Evolutionary conservation across 2,113 vertebrate species (phyloP).

Genomic region (Alligator sinensis): DNA sequence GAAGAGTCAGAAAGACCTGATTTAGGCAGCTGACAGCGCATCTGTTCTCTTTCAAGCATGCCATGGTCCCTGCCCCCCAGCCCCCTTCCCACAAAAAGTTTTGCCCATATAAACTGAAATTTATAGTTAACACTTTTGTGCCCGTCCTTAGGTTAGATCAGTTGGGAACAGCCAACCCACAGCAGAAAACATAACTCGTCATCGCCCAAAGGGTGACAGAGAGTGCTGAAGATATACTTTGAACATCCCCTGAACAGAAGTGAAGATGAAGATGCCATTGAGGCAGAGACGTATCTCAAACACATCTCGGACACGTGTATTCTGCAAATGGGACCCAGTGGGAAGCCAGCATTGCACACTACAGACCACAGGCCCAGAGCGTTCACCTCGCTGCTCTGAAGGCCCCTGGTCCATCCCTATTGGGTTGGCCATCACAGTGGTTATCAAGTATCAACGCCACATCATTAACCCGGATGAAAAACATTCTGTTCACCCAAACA

Average conservation of each 20-base stretch:
- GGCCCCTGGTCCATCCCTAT: no score
- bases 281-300: no score
- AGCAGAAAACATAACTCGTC: not conserved
- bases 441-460: not conserved
- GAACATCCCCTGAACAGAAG: no score
- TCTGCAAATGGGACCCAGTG: no score
- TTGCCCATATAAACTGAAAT: no score
- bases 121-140: no score
- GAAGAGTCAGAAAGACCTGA: not conserved
- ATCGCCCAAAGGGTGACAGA: not conserved
- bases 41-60: not conserved
- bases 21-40: not conserved
- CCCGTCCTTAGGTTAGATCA: not conserved
- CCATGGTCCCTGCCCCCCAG: not conserved
- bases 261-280: no score
- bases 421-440: not conserved
- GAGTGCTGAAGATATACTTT: not conserved
- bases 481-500: fast-evolving
- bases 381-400: no score
- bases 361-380: no score
- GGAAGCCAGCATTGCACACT: no score
- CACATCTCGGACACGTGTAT: no score
- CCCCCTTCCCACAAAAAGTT: no score
- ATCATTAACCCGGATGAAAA: not conserved
- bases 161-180: not conserved